phyloP scores from a whole-genome alignment of 1,140 invertebrate genomes.

The Magallana ariakensis region DNA sequence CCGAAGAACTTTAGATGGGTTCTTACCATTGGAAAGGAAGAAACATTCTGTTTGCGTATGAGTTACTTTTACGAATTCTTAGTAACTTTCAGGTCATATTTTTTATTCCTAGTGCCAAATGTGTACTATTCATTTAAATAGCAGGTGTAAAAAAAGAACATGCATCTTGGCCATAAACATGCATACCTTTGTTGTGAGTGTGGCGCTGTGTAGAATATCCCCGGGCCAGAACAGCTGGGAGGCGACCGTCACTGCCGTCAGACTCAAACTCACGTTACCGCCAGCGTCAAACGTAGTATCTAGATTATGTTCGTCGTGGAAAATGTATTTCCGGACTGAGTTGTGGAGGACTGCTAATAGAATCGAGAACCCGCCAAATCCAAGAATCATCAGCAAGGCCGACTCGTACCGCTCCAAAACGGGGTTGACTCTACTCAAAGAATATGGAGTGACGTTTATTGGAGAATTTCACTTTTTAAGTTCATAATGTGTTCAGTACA shows the following conservation, averaged over 20 bases:
- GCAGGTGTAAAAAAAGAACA: no score
- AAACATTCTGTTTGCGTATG: no score
- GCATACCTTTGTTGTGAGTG: conserved; percentile 74
- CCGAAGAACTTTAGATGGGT: no score
- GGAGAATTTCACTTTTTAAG: not conserved
- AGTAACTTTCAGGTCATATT: no score
- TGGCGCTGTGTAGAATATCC: conserved; percentile 76
- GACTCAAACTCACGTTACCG: conserved; percentile 75
- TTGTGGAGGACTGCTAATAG: conserved; percentile 74
- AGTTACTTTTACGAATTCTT: no score
- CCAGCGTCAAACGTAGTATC: conserved; percentile 80
- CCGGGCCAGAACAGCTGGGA: conserved; percentile 76
- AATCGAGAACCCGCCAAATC: conserved; percentile 75
- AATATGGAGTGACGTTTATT: no score
- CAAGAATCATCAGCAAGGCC: conserved; percentile 74
- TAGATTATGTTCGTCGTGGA: conserved; percentile 76
- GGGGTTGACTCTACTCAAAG: conserved; percentile 65
- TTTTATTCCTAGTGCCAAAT: no score
- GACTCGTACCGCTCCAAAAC: conserved; percentile 72
- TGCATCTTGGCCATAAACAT: no score
- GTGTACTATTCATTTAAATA: no score
- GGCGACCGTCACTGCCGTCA: conserved; percentile 75
- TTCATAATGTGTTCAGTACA: not conserved
- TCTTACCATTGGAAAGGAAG: no score
- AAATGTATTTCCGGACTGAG: conserved; percentile 73